These are phyloP conservation scores for Eupeodes latifasciatus DNA, from an alignment of 2,888 invertebrate species.

Conservation along the genomic window DNA sequence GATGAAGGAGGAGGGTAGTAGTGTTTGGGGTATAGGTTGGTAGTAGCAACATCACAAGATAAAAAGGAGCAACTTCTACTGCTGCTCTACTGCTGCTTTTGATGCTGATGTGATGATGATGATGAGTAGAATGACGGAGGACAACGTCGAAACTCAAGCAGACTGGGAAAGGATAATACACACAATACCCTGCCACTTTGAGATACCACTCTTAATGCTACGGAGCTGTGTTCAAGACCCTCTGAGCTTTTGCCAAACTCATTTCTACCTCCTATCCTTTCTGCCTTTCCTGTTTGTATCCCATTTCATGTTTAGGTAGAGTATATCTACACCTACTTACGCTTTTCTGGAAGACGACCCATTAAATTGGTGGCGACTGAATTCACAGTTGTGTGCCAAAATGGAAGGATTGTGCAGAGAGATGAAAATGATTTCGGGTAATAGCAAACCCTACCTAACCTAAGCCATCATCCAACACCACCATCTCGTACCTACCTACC, in stretches of 20 bases:
- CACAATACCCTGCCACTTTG: slow-evolving; percentile 69
- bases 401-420: slow-evolving; percentile 68
- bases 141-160: slow-evolving; percentile 60
- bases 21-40: background rate
- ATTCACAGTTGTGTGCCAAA: slow-evolving; percentile 53
- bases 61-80: slow-evolving; percentile 63
- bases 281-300: background rate
- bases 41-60: slow-evolving; percentile 27
- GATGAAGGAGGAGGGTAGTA: background rate
- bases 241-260: slow-evolving; percentile 45
- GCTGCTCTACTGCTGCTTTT: slow-evolving; percentile 55
- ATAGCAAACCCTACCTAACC: slow-evolving; percentile 45
- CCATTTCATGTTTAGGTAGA: background rate
- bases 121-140: slow-evolving; percentile 71
- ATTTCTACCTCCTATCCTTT: background rate
- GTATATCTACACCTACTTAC: background rate
- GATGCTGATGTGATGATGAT: slow-evolving; percentile 54
- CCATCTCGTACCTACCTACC: background rate
- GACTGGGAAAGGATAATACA: slow-evolving; percentile 71
- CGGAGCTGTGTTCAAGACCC: slow-evolving; percentile 44
- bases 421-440: slow-evolving; percentile 72
- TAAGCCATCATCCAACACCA: slow-evolving; percentile 7
- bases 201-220: slow-evolving; percentile 56
- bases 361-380: slow-evolving; percentile 73
- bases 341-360: slow-evolving; percentile 58